Conservation (phyloP, 2,888 invertebrate species). For the Ormyrus nitidulus region DNA sequence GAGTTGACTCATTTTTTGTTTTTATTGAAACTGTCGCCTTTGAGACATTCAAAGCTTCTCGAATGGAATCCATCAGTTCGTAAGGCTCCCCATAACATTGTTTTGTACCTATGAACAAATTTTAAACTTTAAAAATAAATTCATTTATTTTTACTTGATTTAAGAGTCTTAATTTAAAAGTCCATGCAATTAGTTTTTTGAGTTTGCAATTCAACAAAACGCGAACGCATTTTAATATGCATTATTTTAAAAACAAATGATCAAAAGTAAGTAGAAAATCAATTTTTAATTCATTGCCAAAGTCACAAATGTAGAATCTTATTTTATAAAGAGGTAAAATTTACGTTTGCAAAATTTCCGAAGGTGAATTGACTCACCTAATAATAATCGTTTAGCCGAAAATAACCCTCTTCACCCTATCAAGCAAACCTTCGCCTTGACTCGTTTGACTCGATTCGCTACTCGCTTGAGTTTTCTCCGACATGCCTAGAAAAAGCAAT, state of each 20-base stretch:
- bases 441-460: constrained; percentile 64
- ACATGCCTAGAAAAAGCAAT: constrained; percentile 76
- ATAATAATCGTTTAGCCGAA: constrained; percentile 76
- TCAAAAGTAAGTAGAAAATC: too few species aligned
- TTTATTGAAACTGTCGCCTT: constrained; percentile 28
- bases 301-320: neutral
- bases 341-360: constrained; percentile 1
- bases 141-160: too few species aligned
- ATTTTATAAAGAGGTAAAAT: neutral
- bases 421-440: constrained; percentile 77
- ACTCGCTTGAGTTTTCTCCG: constrained; percentile 76
- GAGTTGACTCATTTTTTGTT: constrained; percentile 4
- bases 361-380: constrained; percentile 66
- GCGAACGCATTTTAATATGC: too few species aligned
- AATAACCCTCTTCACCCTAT: constrained; percentile 80
- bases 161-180: too few species aligned
- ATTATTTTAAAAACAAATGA: too few species aligned
- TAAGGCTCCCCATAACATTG: constrained; percentile 79
- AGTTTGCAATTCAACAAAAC: too few species aligned
- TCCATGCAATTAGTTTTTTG: too few species aligned
- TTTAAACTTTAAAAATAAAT: neutral
- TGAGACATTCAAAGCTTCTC: constrained; percentile 78
- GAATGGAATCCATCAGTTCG: constrained; percentile 80
- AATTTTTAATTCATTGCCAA: too few species aligned
- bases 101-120: constrained; percentile 79